Evolutionary conservation across 2,113 vertebrate genomes (phyloP).

Genomic region (Acinonyx jubatus): DNA sequence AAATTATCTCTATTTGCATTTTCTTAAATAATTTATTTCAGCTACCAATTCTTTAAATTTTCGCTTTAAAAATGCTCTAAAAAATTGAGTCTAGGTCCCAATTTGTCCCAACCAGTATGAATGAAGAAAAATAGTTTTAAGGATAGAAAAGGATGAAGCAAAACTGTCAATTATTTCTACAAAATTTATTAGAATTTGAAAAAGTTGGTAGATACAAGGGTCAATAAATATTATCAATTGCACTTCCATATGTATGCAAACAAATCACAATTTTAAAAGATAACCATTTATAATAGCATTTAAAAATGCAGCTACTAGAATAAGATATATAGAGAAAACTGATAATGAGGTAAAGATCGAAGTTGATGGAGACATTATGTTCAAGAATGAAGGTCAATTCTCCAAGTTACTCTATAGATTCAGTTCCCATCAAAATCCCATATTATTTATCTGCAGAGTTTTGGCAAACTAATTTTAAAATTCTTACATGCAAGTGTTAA

Average conservation of each 20-base stretch:
- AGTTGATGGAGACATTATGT: neutral
- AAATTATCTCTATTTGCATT: neutral
- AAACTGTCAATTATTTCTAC: constrained; percentile 43
- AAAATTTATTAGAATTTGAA: constrained; percentile 43
- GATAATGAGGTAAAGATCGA: constrained; percentile 35
- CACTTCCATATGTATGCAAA: neutral
- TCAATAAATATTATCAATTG: neutral
- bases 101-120: neutral
- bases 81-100: constrained; percentile 7
- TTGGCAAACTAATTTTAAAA: constrained; percentile 24
- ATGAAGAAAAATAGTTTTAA: neutral
- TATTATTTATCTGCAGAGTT: neutral
- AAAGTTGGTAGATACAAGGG: neutral
- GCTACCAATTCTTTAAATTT: neutral
- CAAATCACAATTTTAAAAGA: neutral
- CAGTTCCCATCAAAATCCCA: neutral
- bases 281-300: neutral
- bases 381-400: constrained; percentile 35
- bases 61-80: constrained; percentile 25
- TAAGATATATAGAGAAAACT: constrained; percentile 23
- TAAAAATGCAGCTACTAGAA: constrained; percentile 42
- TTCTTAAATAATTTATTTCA: constrained; percentile 37
- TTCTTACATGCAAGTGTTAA: neutral
- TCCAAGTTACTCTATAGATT: neutral
- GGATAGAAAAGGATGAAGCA: neutral